phyloP scores from a whole-genome alignment of 2,888 invertebrate genomes.

The Mactromeris polynyma region DNA sequence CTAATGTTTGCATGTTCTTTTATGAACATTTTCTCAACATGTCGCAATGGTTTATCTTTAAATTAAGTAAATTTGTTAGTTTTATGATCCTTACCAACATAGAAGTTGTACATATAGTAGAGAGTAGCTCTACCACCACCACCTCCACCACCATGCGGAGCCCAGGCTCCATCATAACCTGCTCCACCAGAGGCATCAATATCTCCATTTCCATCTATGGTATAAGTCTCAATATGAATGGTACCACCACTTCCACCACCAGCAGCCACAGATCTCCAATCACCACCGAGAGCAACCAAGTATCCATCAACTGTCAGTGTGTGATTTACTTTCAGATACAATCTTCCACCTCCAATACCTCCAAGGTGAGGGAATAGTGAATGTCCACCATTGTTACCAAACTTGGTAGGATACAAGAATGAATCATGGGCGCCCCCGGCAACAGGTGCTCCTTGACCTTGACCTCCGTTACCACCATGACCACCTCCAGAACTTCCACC shows the following conservation, averaged over 20 bases:
- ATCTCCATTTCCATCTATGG: conserved; percentile 76
- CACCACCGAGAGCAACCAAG: conserved; percentile 72
- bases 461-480: conserved; percentile 80
- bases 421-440: conserved; percentile 76
- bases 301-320: conserved; percentile 77
- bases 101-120: conserved; percentile 78
- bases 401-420: conserved; percentile 73
- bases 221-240: conserved; percentile 75
- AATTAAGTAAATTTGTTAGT: too few species aligned
- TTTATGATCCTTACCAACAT: conserved; percentile 71
- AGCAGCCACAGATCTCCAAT: conserved; percentile 73
- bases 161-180: conserved; percentile 68
- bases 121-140: conserved; percentile 78
- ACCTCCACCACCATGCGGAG: conserved; percentile 77
- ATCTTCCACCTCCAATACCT: conserved; percentile 76
- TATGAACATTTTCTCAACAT: too few species aligned
- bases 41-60: too few species aligned
- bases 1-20: too few species aligned
- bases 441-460: conserved; percentile 70
- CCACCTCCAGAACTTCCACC: conserved; percentile 79
- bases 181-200: conserved; percentile 77
- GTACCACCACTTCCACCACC: conserved; percentile 81
- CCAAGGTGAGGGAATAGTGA: conserved; percentile 77
- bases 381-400: conserved; percentile 80
- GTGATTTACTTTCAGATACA: conserved; percentile 72